Evolutionary conservation across 2,888 invertebrate genomes (phyloP), one percentile per base, ranked within the genome.

Genomic region (Aleiodes testaceus): DNA sequence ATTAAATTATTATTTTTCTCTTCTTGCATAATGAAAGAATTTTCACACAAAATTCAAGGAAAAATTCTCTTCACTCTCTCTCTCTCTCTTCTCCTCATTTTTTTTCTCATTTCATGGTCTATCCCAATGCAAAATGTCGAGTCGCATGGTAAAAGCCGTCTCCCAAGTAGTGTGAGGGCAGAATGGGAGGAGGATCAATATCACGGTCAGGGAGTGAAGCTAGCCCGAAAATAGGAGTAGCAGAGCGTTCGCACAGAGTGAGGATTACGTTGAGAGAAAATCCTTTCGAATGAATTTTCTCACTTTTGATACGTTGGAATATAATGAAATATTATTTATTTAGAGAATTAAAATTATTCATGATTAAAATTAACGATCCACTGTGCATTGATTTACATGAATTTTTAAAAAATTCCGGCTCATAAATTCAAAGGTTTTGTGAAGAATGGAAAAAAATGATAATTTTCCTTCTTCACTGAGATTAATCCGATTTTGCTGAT

Each of bases 101-200:
- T 26, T 65, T 65, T 50, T 30, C 36, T 18, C 44, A 53, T 44
- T 26, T 26, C 22, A 30, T 47, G 42, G 9, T 69, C n/a, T n/a
- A 44, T 22, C 50, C 36, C 47, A 65, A 70, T 65, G 55, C 26
- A 55, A 45, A 70, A 45, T 30, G 55, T 65, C 45, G 55, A 71
- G 59, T 69, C 50, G 72, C 45, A 67, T 74, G 72, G 73, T 73
- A 74, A 75, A 70, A 72, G 77, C 70, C 72, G 73, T 73, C 75
- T 73, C 73, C 72, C 53, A 67, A 36, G 52, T 55, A 68, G 50
- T 66, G 63, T 72, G 74, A 72, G 73, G 79, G 76, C 36, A 20
- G 65, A 69, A 78, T 76, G 79, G 75, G 78, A 77, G 75, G 78
- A 83, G 85, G 84, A 85, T 85, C 85, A 84, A 85, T 85, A 85